Percentiles rank a stretch among this genome's conserved stretches.
phyloP scores from a whole-genome alignment of 2,113 vertebrate species.

The Formicarius rufipectus region DNA sequence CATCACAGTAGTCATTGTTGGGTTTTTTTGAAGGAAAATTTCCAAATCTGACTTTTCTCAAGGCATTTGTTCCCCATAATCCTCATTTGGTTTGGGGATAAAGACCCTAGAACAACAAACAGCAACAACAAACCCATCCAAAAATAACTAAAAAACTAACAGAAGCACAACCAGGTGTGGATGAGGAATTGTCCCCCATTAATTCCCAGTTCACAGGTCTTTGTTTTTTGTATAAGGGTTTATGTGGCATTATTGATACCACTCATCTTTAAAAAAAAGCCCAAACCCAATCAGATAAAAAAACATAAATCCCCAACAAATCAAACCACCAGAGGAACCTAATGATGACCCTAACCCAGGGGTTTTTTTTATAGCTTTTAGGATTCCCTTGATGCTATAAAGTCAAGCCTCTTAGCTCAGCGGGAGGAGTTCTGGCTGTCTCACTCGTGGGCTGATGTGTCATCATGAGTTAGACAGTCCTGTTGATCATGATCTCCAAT shows the following conservation, averaged over 20 bases:
- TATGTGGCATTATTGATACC: neutral
- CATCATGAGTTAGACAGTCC: neutral
- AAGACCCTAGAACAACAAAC: neutral
- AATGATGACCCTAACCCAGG: no score
- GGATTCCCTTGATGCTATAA: neutral
- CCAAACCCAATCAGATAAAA: no score
- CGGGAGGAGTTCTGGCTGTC: neutral
- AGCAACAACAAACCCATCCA: neutral
- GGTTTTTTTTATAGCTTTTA: neutral
- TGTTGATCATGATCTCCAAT: neutral
- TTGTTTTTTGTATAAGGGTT: neutral
- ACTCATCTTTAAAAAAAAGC: no score
- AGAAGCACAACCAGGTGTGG: neutral
- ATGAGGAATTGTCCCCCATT: neutral
- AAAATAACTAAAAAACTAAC: neutral
- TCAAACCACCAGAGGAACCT: neutral
- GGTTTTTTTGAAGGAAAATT: neutral
- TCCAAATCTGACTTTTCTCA: neutral
- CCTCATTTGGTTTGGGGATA: neutral
- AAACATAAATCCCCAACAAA: no score
- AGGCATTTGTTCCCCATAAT: neutral
- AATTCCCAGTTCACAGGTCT: neutral
- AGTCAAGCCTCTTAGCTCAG: neutral
- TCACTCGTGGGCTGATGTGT: neutral
- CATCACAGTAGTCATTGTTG: neutral